Evolutionary conservation across 2,113 vertebrate species (phyloP).

Genomic region (Planiliza haematocheilus): DNA sequence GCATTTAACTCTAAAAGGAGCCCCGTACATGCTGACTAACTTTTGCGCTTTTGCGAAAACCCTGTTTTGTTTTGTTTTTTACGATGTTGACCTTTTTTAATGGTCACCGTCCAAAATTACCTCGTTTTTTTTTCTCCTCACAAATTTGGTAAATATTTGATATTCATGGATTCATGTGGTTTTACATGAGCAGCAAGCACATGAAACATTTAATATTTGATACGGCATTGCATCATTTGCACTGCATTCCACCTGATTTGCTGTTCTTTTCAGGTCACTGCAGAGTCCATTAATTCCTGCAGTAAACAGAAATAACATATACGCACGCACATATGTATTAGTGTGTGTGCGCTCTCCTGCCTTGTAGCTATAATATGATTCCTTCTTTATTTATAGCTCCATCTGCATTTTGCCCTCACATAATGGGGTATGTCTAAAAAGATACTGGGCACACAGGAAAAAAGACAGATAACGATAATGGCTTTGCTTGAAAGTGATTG

Average conservation of each 20-base stretch:
- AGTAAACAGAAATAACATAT: conserved; percentile 34
- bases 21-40: background rate
- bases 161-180: background rate
- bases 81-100: background rate
- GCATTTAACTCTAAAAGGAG: background rate
- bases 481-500: conserved; percentile 24
- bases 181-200: background rate
- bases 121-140: background rate
- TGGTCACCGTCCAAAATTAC: background rate
- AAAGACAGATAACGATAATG: conserved; percentile 39
- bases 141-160: background rate
- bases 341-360: background rate
- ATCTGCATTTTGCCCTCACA: conserved; percentile 34
- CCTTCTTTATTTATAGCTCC: conserved; percentile 22
- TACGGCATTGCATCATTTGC: conserved; percentile 1
- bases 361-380: conserved; percentile 16
- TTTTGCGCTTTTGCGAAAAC: background rate
- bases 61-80: no score
- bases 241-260: conserved; percentile 1
- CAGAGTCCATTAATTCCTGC: conserved; percentile 23
- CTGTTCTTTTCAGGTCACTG: conserved; percentile 11
- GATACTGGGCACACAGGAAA: conserved; percentile 17
- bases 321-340: no score
- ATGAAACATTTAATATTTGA: background rate
- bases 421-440: conserved; percentile 36